Evolutionary conservation across 2,797 vertebrate genomes (phyloP).

Genomic region (Macrochelys suwanniensis): DNA sequence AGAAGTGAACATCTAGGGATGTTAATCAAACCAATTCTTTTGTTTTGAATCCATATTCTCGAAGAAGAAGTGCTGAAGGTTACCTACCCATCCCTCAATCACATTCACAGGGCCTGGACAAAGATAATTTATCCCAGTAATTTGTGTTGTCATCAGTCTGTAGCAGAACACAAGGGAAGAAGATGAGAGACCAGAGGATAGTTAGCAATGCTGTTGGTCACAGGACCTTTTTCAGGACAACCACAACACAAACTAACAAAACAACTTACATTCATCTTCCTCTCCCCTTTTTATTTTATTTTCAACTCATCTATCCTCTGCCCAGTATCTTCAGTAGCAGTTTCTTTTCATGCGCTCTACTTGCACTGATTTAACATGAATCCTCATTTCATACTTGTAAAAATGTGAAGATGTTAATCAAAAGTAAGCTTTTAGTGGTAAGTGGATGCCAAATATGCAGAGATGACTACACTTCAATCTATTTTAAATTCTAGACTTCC

Average conservation of each 20-base stretch:
- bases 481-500: slow-evolving; percentile 1
- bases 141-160: neutral
- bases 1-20: neutral
- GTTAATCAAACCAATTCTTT: neutral
- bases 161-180: neutral
- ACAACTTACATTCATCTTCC: neutral
- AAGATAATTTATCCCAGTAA: neutral
- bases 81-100: neutral
- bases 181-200: neutral
- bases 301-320: neutral
- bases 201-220: neutral
- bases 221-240: neutral
- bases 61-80: neutral
- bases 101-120: neutral
- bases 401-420: neutral
- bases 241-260: neutral
- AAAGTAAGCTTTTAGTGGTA: slow-evolving; percentile 38
- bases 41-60: neutral
- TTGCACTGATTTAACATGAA: neutral
- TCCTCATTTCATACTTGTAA: slow-evolving; percentile 11
- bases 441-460: neutral
- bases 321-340: neutral
- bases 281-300: neutral
- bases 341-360: neutral
- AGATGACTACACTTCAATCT: slow-evolving; percentile 23